Conservation (phyloP, 2,113 vertebrate genomes). For the Uropsilus gracilis region DNA sequence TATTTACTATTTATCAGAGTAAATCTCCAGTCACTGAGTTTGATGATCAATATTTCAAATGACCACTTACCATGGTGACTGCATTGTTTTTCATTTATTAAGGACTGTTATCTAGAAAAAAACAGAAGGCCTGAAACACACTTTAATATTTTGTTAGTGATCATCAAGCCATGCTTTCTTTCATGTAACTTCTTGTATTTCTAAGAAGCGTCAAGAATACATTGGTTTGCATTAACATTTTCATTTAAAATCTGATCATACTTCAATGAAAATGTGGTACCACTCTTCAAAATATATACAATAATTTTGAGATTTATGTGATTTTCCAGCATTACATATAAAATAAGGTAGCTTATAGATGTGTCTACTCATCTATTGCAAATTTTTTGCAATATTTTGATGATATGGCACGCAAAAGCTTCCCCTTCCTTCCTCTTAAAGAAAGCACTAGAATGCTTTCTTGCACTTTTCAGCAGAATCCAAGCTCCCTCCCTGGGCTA, state of each 20-base stretch:
- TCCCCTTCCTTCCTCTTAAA: not conserved
- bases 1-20: no score
- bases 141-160: slow-evolving; percentile 33
- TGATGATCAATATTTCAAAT: slow-evolving; percentile 1
- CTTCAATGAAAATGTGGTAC: not conserved
- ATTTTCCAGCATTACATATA: not conserved
- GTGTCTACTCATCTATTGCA: no score
- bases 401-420: not conserved
- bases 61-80: not conserved
- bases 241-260: not conserved
- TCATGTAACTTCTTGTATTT: not conserved
- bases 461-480: not conserved
- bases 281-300: not conserved
- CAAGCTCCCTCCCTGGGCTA: not conserved
- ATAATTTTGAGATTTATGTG: not conserved
- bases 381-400: not conserved
- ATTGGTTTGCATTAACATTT: not conserved
- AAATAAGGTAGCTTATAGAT: not conserved
- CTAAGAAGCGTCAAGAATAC: not conserved
- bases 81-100: not conserved
- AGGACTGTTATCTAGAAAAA: not conserved
- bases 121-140: not conserved
- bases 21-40: not conserved
- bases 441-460: not conserved
- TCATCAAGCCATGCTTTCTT: not conserved